A percentile compares a stretch with the other conserved stretches of the same genome.
Conservation (phyloP, 2,797 vertebrate genomes). For the Oryzias sinensis region DNA sequence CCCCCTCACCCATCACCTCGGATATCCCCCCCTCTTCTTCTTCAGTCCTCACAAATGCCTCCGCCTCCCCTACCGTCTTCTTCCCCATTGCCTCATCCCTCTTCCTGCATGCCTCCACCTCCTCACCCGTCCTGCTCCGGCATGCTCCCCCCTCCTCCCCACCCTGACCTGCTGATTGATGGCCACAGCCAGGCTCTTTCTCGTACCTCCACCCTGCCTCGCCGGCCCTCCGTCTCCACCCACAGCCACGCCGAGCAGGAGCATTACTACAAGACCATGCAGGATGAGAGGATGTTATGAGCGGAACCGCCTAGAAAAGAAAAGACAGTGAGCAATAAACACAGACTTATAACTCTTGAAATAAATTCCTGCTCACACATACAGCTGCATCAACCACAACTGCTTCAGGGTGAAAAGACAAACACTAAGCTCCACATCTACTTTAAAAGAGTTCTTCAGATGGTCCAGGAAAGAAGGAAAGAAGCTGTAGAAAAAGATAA, state of each 20-base stretch:
- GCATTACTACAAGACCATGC: conserved; percentile 90
- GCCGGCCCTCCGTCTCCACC: conserved; percentile 74
- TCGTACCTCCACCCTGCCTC: conserved; percentile 84
- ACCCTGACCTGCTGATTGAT: conserved; percentile 79
- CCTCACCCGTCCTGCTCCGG: conserved; percentile 74
- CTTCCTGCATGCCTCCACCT: conserved; percentile 67
- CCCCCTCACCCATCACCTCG: conserved; percentile 55
- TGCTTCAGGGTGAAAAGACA: conserved; percentile 18
- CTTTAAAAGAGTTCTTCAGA: conserved; percentile 21
- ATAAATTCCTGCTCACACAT: conserved; percentile 21
- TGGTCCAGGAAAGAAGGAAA: conserved; percentile 16
- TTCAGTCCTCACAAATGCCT: conserved; percentile 48
- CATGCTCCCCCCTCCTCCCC: conserved; percentile 66
- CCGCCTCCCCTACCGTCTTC: conserved; percentile 50
- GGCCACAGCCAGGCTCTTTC: conserved; percentile 69
- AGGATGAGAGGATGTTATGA: conserved; percentile 76
- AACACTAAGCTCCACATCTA: conserved; percentile 14
- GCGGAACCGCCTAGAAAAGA: conserved; percentile 24
- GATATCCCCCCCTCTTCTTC: conserved; percentile 51
- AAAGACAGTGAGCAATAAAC: conserved; percentile 17
- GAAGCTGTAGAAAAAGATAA: conserved; percentile 38
- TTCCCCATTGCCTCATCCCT: conserved; percentile 37
- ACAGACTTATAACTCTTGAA: conserved; percentile 35
- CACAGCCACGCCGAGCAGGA: conserved; percentile 80
- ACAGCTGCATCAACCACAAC: conserved; percentile 25